Conservation (phyloP, 2,113 vertebrate species). For the Turdus rufiventris region DNA sequence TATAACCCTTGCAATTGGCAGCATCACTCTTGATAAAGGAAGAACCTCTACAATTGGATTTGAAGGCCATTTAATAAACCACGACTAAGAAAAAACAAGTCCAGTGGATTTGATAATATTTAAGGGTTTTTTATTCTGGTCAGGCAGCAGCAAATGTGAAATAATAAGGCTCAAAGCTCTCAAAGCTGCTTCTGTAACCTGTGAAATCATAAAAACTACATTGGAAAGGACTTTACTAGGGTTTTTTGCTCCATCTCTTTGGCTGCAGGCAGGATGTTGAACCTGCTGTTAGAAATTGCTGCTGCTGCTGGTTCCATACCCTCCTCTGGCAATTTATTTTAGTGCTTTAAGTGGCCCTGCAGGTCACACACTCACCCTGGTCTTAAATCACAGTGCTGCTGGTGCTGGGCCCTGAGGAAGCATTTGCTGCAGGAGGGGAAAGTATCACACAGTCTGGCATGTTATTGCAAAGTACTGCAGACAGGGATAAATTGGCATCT, state of each 20-base stretch:
- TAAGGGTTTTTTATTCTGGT: background rate
- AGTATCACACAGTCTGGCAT: rapidly evolving
- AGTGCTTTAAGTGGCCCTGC: background rate
- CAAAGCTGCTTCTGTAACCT: background rate
- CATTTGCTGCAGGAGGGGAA: background rate
- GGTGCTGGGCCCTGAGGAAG: background rate
- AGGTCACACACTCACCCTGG: background rate
- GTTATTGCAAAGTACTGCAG: background rate
- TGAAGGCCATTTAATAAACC: background rate
- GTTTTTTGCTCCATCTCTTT: background rate
- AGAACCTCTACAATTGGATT: background rate
- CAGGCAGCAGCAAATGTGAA: background rate
- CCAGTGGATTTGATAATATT: background rate
- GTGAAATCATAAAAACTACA: background rate
- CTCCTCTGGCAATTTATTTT: slow-evolving; percentile 17
- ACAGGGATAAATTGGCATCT: background rate
- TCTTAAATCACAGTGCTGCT: background rate
- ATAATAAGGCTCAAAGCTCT: background rate
- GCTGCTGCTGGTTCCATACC: background rate
- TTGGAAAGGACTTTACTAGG: background rate
- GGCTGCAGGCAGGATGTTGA: background rate
- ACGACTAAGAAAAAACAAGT: background rate
- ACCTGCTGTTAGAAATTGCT: background rate
- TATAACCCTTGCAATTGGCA: background rate
- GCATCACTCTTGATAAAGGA: background rate